Evolutionary conservation across 2,113 vertebrate species (phyloP), one percentile per base, ranked within the genome.

Genomic region (Machaerirhynchus nigripectus): DNA sequence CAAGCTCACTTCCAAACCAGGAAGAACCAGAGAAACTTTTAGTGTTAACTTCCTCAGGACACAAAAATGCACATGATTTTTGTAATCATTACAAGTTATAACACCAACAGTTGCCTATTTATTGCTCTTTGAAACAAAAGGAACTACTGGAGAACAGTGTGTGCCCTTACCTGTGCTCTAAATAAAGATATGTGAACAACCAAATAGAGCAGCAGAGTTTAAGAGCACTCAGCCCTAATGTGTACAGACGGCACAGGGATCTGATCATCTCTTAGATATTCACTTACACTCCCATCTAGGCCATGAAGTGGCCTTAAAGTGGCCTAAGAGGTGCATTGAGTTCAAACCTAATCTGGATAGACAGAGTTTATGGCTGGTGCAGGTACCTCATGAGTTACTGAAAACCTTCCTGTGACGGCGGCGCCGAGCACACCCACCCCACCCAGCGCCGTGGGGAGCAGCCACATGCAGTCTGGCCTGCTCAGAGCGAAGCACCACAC

Each of bases 381-480:
- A 74, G 42, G 46, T 21, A 52, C 13, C 13, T 71, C 78, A 35
- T 0, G 2, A 13, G 6, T 30, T 42, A 52, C 24, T 39, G 39
- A 60, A 73, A 74, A 28, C 11, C 10, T 26, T 69, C 23, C 15
- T 30, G 42, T 8, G 22, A 35, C 11, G 21, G 24, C 69, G 74
- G n/a, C 1, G 4, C 59, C 68, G 57, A 55, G 57, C 7, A 7
- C 20, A 13, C 47, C 30, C 42, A n/a, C 20, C 47, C 39, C 30
- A 22, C n/a, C 10, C 31, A 40, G 7, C 17, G 8, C 1, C 0
- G 1, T 18, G 24, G 18, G 31, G 59, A 80, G 44, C 3, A 56
- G 39, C 44, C 56, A n/a, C 0, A 0, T 8, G 6, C 8, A 16
- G 33, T 14, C 49, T 10, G 21, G 39, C 30, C 26, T 70, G 24